Conservation (phyloP, 2,888 invertebrate species). For the Andricus quercusramuli region DNA sequence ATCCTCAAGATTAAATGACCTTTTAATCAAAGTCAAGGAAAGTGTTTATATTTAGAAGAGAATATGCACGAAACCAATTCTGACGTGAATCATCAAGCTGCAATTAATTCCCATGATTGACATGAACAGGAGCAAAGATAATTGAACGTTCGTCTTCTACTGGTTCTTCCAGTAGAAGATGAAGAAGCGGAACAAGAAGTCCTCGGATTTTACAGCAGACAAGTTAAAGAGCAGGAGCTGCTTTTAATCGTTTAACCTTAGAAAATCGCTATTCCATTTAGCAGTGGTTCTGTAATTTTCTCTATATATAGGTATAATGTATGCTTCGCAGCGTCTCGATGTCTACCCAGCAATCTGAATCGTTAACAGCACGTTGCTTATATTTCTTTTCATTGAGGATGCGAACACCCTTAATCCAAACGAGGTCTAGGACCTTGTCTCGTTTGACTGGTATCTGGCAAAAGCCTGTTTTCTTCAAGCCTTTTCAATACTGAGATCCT, state of each 20-base stretch:
- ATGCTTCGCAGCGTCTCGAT: conserved; percentile 17
- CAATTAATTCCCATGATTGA: conserved; percentile 64
- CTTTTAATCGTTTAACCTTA: conserved; percentile 27
- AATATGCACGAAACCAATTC: neutral
- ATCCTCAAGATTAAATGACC: neutral
- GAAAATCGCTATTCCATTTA: conserved; percentile 29
- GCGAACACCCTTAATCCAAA: conserved; percentile 29
- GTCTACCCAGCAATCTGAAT: conserved; percentile 29
- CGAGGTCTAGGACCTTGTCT: conserved; percentile 31
- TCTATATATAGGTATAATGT: conserved; percentile 33
- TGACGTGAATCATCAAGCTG: conserved; percentile 49
- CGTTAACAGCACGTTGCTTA: conserved; percentile 9
- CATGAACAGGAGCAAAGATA: conserved; percentile 67
- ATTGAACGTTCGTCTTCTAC: conserved; percentile 61
- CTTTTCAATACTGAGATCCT: neutral
- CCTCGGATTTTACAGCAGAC: conserved; percentile 21
- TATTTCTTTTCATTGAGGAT: conserved; percentile 25
- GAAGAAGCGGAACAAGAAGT: conserved; percentile 8
- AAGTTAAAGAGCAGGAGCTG: conserved; percentile 27
- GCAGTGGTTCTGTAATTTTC: conserved; percentile 36
- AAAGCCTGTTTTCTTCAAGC: conserved; percentile 17
- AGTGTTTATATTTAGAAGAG: neutral
- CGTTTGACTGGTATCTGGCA: conserved; percentile 35
- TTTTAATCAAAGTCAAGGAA: conserved; percentile 6
- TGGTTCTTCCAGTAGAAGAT: conserved; percentile 18